phyloP scores from a whole-genome alignment of 1,140 invertebrate species.

The Radopholus similis region DNA sequence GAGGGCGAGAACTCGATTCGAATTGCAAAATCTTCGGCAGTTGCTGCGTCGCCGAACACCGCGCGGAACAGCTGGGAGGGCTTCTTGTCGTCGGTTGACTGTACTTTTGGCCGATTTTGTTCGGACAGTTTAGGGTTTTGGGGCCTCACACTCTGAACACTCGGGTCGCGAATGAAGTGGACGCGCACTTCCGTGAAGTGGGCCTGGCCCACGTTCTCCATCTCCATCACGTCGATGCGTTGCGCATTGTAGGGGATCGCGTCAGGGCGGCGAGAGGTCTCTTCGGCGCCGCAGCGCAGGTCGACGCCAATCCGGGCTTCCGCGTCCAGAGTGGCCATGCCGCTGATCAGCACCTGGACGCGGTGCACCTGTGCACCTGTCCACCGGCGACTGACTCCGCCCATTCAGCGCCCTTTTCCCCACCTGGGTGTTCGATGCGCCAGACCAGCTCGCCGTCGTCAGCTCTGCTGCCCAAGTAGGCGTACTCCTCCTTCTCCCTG shows the following conservation, averaged over 20 bases:
- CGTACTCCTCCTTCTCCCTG: background rate
- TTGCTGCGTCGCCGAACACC: slow-evolving; percentile 1
- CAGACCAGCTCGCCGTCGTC: background rate
- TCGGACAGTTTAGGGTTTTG: background rate
- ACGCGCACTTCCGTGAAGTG: slow-evolving; percentile 2
- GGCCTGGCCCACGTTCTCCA: background rate
- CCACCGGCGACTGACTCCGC: too few relatives aligned
- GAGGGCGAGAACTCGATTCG: background rate
- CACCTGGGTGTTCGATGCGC: slow-evolving; percentile 6
- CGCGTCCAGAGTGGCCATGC: background rate
- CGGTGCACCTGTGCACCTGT: background rate
- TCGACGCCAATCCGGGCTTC: slow-evolving; percentile 1
- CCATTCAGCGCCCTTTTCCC: background rate
- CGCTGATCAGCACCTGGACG: background rate
- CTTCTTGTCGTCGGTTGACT: background rate
- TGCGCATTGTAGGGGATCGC: slow-evolving; percentile 8
- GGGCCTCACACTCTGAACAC: too few relatives aligned
- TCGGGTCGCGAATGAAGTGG: background rate
- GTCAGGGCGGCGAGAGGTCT: background rate
- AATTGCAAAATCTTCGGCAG: slow-evolving; percentile 4
- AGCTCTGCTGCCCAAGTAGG: background rate
- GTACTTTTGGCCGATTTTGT: background rate
- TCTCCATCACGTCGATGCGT: slow-evolving; percentile 11
- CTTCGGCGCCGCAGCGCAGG: background rate
- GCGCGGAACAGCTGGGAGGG: slow-evolving; percentile 4